A percentile compares a stretch with the other conserved stretches of the same genome.
phyloP scores from a whole-genome alignment of 2,888 invertebrate species.

The Cloeon dipterum region DNA sequence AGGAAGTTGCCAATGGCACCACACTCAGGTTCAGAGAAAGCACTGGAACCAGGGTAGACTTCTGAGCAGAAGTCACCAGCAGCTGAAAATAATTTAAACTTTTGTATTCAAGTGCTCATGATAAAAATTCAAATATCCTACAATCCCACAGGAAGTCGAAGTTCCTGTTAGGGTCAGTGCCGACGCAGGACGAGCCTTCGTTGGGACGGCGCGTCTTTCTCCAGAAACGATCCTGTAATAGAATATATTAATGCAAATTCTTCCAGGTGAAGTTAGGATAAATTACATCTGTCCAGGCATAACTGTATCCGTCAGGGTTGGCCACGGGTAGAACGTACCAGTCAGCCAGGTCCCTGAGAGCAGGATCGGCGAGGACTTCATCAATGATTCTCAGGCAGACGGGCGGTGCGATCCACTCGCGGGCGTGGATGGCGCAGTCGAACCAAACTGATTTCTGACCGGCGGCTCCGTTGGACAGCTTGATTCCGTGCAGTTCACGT shows the following conservation, averaged over 20 bases:
- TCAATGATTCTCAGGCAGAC: neutral
- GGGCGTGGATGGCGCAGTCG: constrained; percentile 18
- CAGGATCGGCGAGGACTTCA: neutral
- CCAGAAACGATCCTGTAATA: constrained; percentile 19
- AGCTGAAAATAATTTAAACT: too few relatives aligned
- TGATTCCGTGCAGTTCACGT: constrained; percentile 14
- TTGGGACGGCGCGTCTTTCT: constrained; percentile 17
- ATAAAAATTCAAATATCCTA: too few relatives aligned
- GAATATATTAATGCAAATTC: constrained; percentile 6
- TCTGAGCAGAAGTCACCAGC: too few relatives aligned
- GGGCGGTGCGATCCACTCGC: constrained; percentile 15
- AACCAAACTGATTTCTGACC: constrained; percentile 21
- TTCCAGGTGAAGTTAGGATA: neutral
- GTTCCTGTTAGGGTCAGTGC: constrained; percentile 15
- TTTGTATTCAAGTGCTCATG: too few relatives aligned
- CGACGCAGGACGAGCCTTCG: constrained; percentile 8
- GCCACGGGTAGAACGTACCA: constrained; percentile 20
- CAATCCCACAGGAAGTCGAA: constrained; percentile 17
- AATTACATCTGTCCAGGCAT: constrained; percentile 10
- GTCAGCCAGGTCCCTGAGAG: constrained; percentile 17
- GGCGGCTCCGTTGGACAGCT: constrained; percentile 11
- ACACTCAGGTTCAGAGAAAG: neutral
- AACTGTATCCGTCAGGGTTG: constrained; percentile 22
- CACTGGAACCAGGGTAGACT: neutral
- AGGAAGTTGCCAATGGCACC: neutral